phyloP scores from a whole-genome alignment of 2,113 vertebrate genomes.

The Pelecanus crispus region DNA sequence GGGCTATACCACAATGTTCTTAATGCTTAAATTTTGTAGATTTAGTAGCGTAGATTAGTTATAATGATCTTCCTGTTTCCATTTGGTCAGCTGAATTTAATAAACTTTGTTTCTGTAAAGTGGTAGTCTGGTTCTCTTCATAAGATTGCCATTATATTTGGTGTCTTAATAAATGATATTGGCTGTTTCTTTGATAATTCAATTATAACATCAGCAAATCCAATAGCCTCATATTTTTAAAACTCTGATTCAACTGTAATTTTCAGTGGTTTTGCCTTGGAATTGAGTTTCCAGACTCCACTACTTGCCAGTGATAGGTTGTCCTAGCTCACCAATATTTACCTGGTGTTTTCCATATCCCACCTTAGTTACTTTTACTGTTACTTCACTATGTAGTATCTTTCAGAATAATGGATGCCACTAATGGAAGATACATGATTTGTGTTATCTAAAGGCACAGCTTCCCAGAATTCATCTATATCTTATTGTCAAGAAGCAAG shows the following conservation, averaged over 20 bases:
- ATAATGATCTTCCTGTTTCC: background rate
- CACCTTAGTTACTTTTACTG: background rate
- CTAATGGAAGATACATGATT: background rate
- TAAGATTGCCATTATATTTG: background rate
- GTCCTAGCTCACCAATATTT: background rate
- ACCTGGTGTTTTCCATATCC: background rate
- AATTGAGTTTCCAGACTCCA: background rate
- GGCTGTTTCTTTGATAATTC: background rate
- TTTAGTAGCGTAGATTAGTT: background rate
- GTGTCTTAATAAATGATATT: background rate
- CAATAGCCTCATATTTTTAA: background rate
- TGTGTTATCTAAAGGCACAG: conserved; percentile 70
- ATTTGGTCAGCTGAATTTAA: background rate
- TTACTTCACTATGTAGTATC: background rate
- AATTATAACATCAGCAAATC: background rate
- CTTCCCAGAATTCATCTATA: conserved; percentile 92
- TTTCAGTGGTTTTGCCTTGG: background rate
- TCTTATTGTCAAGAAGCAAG: conserved; percentile 82
- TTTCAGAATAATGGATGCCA: background rate
- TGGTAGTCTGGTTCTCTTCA: background rate
- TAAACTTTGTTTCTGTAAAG: background rate
- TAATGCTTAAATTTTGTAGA: background rate
- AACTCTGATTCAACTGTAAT: background rate
- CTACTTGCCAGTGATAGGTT: background rate
- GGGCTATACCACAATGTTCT: background rate